These are phyloP conservation scores for Allygus modestus DNA, from an alignment of 2,888 invertebrate genomes.

Conservation along the genomic window DNA sequence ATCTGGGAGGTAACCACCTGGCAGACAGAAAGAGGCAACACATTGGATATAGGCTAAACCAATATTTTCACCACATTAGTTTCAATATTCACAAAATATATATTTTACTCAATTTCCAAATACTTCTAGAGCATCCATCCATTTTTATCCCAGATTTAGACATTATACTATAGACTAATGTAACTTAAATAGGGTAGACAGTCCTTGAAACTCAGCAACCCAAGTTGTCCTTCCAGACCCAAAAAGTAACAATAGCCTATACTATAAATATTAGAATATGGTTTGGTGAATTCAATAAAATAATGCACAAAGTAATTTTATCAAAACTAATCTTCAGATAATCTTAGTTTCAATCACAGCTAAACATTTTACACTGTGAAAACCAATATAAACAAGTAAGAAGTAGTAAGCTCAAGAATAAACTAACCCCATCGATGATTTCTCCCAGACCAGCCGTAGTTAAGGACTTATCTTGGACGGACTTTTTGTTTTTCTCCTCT, in stretches of 20 bases:
- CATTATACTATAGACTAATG: too few species aligned
- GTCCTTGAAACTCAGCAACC: too few species aligned
- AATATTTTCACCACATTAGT: not conserved
- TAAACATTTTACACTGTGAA: too few species aligned
- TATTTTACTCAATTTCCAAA: not conserved
- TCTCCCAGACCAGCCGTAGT: constrained; percentile 62
- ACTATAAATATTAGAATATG: too few species aligned
- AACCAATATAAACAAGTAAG: too few species aligned
- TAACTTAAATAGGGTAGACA: too few species aligned
- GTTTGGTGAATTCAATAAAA: too few species aligned
- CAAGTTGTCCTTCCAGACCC: too few species aligned
- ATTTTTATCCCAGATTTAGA: not conserved
- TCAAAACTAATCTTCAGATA: too few species aligned
- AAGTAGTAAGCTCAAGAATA: not conserved
- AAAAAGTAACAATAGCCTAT: too few species aligned
- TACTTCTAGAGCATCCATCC: not conserved
- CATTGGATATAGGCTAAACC: not conserved
- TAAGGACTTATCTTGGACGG: constrained; percentile 64
- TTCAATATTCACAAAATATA: not conserved
- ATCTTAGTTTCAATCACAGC: too few species aligned
- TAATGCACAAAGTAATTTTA: too few species aligned
- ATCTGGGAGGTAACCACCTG: constrained; percentile 58
- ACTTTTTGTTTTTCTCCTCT: constrained; percentile 74
- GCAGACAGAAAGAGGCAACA: not conserved
- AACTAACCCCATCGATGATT: constrained; percentile 68